Percentiles rank a stretch among this genome's conserved stretches.
phyloP scores from a whole-genome alignment of 2,113 vertebrate genomes.

The Illadopsis cleaveri region DNA sequence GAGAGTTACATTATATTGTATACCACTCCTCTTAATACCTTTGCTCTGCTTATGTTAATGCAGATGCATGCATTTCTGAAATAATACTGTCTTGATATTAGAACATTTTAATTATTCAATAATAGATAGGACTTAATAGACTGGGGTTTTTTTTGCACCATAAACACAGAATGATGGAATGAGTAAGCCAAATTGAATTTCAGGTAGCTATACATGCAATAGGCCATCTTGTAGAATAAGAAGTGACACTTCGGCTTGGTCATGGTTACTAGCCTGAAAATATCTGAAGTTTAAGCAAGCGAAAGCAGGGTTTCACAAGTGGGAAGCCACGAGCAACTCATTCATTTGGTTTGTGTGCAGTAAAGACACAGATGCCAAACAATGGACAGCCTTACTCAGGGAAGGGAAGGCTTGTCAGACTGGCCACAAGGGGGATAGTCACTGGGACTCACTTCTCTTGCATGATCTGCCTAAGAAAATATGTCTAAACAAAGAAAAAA shows the following conservation, averaged over 20 bases:
- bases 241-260: not conserved
- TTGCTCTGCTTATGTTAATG: not conserved
- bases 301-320: not conserved
- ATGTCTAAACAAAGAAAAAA: not conserved
- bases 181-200: not conserved
- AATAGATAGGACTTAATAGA: not conserved
- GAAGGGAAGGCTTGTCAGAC: not conserved
- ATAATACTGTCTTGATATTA: not conserved
- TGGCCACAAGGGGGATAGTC: not conserved
- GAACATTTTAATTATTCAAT: not conserved
- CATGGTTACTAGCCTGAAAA: not conserved
- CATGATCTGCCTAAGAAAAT: not conserved
- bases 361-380: not conserved
- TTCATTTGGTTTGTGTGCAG: not conserved
- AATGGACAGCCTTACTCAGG: not conserved
- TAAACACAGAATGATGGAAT: not conserved
- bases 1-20: not conserved
- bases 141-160: not conserved
- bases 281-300: not conserved
- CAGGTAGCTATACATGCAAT: not conserved
- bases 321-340: not conserved
- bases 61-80: not conserved
- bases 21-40: not conserved
- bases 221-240: not conserved
- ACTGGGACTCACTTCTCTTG: not conserved